Evolutionary conservation across 30 jellyfish, hydroid and myxozoan genomes (phyloP).

Genomic region (Phacellophora camtschatica): DNA sequence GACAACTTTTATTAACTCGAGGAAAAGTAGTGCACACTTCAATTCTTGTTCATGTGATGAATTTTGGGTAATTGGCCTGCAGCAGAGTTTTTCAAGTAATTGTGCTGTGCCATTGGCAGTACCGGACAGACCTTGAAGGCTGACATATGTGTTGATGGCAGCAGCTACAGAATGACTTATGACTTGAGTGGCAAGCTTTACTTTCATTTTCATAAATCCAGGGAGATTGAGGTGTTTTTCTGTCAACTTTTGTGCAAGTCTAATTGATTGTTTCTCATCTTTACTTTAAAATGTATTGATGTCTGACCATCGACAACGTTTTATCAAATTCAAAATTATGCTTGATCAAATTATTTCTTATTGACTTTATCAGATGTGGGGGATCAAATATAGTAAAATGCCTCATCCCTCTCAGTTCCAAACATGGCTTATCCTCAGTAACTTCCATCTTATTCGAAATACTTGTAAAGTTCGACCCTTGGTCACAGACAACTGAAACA

Average conservation of each 20-base stretch:
- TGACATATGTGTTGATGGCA: conserved; percentile 28
- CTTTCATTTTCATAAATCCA: conserved; percentile 29
- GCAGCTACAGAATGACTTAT: conserved; percentile 51
- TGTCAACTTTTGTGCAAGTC: conserved; percentile 49
- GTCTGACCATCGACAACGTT: not conserved
- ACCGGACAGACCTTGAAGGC: conserved; percentile 36
- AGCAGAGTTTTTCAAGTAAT: not conserved
- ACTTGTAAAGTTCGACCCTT: conserved; percentile 1
- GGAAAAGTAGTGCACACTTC: not conserved
- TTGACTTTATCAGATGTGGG: conserved; percentile 18
- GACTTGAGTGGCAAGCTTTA: conserved; percentile 32
- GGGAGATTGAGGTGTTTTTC: conserved; percentile 22
- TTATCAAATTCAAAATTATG: not conserved
- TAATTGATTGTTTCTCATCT: conserved; percentile 25
- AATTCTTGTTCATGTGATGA: conserved; percentile 11
- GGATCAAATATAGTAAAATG: conserved; percentile 21
- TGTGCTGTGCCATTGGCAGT: conserved; percentile 35
- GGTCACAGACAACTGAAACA: conserved; percentile 38
- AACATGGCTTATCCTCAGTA: conserved; percentile 19
- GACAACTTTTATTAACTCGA: conserved; percentile 4
- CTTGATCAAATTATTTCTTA: conserved; percentile 11
- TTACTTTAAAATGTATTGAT: not conserved
- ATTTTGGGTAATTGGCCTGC: conserved; percentile 3
- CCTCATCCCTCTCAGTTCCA: conserved; percentile 7
- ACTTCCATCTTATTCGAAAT: conserved; percentile 9